Evolutionary conservation across 2,888 invertebrate species (phyloP), one percentile per base, ranked within the genome.

Genomic region (Taenaris catops): DNA sequence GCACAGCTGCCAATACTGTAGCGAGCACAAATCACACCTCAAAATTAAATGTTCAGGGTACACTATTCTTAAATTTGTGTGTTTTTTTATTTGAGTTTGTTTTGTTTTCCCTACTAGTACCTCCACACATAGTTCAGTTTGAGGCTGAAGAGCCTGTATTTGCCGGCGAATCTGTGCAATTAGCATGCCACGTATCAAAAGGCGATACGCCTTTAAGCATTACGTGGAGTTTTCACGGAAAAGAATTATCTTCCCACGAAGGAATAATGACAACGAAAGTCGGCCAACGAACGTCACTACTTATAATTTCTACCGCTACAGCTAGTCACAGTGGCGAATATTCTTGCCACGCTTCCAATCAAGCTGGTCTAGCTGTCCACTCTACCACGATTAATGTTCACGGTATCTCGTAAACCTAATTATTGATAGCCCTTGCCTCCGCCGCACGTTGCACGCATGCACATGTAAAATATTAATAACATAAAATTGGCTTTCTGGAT

Each of bases 151-250:
- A 90, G 64, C 88, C 90, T 43, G 83, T 91, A 36, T 89, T 89
- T 68, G 89, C 90, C 48, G 92, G 91, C 33, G 91, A 91, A 60
- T 88, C 89, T 51, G 88, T 90, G 44, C 90, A 89, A 48, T 83
- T 91, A 52, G 79, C 67, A 42, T 92, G 92, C 75, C 87, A 90
- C 49, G 88, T 91, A 45, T 88, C 88, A 25, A 91, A 91, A 69
- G 92, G 93, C 34, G 93, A 94, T 62, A 70, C 87, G 44, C 94
- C 94, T 28, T 87, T 96, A 40, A 89, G 88, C 48, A 91, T 96
- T 38, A 88, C 87, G 29, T 96, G 95, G 95, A 89, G 89, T 57
- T 91, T 93, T 67, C 92, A 94, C 68, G 86, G 89, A 50, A 70
- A 83, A 67, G 88, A 87, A 43, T 69, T 86, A 34, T 83, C 87